Percentiles rank a stretch among this genome's conserved stretches.
Conservation (phyloP, 2,113 vertebrate genomes). For the Symphodus melops region DNA sequence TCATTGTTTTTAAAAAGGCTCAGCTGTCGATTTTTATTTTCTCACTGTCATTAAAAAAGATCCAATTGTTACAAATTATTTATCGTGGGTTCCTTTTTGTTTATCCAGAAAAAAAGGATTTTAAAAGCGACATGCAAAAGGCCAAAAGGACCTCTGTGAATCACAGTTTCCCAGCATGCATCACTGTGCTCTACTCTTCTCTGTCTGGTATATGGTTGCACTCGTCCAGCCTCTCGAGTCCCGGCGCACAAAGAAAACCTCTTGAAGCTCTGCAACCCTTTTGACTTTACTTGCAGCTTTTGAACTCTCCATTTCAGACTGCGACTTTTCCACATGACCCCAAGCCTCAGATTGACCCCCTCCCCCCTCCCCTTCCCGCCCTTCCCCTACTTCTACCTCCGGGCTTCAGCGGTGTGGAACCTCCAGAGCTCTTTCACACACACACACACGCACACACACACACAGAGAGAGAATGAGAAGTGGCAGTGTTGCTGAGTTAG, state of each 20-base stretch:
- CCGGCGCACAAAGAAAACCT: conserved; percentile 67
- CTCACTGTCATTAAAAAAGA: no score
- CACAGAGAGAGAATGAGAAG: conserved; percentile 68
- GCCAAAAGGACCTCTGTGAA: no score
- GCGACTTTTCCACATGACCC: conserved; percentile 80
- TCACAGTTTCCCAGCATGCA: conserved; percentile 24
- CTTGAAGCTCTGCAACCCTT: conserved; percentile 63
- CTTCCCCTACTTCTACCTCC: conserved; percentile 17
- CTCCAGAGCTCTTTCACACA: conserved; percentile 62
- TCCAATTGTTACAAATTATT: no score
- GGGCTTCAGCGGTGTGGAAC: conserved; percentile 74
- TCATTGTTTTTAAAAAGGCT: no score
- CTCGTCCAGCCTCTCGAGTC: conserved; percentile 49
- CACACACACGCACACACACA: conserved; percentile 53
- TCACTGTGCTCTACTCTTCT: conserved; percentile 16
- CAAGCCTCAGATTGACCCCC: conserved; percentile 59
- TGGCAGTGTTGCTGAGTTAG: conserved; percentile 84
- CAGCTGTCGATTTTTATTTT: no score
- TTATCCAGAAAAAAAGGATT: no score
- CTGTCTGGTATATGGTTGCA: conserved; percentile 30
- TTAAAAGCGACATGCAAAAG: no score
- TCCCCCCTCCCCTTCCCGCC: neutral
- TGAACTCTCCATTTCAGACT: conserved; percentile 79
- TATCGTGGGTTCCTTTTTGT: no score
- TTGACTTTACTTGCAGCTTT: conserved; percentile 76